phyloP scores from a whole-genome alignment of 2,888 invertebrate species.

The Coelogynopora nodosa region DNA sequence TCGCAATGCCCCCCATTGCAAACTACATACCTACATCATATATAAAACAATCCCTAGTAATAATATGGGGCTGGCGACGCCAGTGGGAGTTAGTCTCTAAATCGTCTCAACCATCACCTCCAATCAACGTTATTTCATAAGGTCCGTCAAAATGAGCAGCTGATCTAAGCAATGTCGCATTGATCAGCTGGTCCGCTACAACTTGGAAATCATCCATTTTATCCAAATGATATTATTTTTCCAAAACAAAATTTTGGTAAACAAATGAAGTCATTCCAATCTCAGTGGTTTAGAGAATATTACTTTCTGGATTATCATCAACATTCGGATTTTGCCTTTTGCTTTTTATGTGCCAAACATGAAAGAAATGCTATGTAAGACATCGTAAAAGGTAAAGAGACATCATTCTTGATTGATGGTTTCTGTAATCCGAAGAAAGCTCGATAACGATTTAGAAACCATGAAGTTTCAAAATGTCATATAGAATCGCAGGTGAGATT shows the following conservation, averaged over 20 bases:
- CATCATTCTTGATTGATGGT: background rate
- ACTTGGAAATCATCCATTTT: background rate
- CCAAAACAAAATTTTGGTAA: background rate
- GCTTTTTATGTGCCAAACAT: conserved; percentile 23
- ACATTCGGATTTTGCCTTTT: background rate
- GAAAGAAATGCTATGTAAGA: background rate
- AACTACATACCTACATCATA: no score
- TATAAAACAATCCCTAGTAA: no score
- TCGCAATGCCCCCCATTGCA: no score
- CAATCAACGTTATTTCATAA: background rate
- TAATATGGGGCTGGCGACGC: no score
- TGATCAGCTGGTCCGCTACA: background rate
- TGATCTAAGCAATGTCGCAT: background rate
- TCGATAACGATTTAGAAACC: no score
- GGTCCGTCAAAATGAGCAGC: background rate
- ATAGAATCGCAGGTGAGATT: no score
- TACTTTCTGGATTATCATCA: background rate
- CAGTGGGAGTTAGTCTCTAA: no score
- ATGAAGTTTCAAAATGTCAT: no score
- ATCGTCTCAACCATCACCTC: background rate
- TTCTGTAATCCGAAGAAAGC: no score
- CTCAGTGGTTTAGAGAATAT: background rate
- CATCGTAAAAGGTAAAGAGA: conserved; percentile 13
- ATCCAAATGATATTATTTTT: conserved; percentile 24
- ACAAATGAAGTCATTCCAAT: background rate